phyloP scores from a whole-genome alignment of 2,888 invertebrate species.

The Dimorphilus gyrociliatus region DNA sequence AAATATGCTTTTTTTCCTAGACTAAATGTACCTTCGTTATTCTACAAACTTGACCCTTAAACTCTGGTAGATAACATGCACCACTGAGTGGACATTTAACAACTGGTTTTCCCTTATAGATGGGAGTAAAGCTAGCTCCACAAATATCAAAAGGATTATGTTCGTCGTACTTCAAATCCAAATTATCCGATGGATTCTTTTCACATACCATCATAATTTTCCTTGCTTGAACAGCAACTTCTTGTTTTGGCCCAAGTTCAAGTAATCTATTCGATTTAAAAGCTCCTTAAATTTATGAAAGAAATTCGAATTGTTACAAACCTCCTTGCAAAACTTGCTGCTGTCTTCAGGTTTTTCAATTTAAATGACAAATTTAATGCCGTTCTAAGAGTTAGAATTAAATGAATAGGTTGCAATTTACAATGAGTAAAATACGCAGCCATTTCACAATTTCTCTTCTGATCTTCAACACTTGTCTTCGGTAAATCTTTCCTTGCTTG shows the following conservation, averaged over 20 bases:
- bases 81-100: constrained; percentile 80
- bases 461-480: constrained; percentile 44
- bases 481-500: constrained; percentile 66
- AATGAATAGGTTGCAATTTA: not conserved
- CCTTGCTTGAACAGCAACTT: constrained; percentile 61
- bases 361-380: not conserved
- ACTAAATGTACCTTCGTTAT: constrained; percentile 39
- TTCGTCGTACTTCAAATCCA: constrained; percentile 77
- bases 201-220: constrained; percentile 88
- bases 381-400: not conserved
- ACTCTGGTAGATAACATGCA: constrained; percentile 69
- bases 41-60: constrained; percentile 64
- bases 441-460: not conserved
- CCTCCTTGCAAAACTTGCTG: not conserved
- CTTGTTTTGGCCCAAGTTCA: constrained; percentile 81
- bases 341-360: not conserved
- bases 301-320: not conserved
- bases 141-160: constrained; percentile 94
- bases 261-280: no score
- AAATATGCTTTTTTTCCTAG: no score
- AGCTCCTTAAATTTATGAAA: no score
- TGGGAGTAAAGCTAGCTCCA: constrained; percentile 73
- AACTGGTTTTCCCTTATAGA: constrained; percentile 86
- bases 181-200: constrained; percentile 70
- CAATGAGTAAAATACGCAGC: not conserved